A percentile compares a stretch with the other conserved stretches of the same genome.
These are phyloP conservation scores for Ophion obscuratus DNA, from an alignment of 2,888 invertebrate species.

Conservation along the genomic window DNA sequence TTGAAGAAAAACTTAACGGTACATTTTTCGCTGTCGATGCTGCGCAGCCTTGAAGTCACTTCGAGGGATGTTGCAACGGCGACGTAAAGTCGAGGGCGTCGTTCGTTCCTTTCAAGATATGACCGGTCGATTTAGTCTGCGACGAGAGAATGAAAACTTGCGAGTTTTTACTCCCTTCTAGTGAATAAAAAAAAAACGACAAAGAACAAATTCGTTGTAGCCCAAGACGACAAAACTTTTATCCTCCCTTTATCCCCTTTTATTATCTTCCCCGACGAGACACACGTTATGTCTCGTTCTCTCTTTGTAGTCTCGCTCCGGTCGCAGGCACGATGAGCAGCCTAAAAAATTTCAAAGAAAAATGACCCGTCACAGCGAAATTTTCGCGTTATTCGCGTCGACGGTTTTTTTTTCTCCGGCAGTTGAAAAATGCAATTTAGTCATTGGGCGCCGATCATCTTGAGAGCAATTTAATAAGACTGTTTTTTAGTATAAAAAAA, in stretches of 20 bases:
- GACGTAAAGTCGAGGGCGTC: constrained; percentile 43
- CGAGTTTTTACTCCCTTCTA: constrained; percentile 20
- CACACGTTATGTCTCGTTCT: constrained; percentile 19
- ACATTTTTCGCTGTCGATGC: not conserved
- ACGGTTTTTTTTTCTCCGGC: not conserved
- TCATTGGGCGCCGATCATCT: not conserved
- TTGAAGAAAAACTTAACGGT: not conserved
- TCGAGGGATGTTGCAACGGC: constrained; percentile 11
- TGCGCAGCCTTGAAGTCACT: not conserved
- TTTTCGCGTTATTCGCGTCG: not conserved
- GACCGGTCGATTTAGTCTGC: constrained; percentile 63
- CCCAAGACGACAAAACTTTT: constrained; percentile 49
- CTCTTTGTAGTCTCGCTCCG: constrained; percentile 40
- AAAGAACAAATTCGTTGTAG: constrained; percentile 11
- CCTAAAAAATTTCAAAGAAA: constrained; percentile 18
- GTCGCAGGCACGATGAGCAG: constrained; percentile 14
- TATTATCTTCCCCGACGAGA: constrained; percentile 48
- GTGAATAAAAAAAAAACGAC: constrained; percentile 1
- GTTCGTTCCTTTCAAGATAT: constrained; percentile 46
- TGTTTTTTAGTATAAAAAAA: not conserved
- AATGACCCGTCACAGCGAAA: not conserved
- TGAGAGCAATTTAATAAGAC: not conserved
- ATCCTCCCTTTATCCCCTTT: constrained; percentile 42
- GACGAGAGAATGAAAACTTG: constrained; percentile 43
- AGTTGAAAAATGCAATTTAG: not conserved